Evolutionary conservation across 2,888 invertebrate species (phyloP).

Genomic region (Allacma fusca): DNA sequence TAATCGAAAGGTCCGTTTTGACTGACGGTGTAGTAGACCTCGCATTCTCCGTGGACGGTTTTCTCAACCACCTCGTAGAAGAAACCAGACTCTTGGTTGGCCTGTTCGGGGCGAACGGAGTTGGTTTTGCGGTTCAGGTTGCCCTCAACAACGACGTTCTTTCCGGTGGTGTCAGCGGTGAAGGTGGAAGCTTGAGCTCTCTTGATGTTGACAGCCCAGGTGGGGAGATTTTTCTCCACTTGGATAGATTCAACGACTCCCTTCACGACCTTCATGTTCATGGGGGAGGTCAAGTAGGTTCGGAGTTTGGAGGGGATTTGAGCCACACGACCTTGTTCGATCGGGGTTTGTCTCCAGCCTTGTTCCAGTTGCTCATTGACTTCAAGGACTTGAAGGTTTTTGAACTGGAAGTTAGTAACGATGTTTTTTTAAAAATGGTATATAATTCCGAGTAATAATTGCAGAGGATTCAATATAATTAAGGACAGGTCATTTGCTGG

Average conservation of each 20-base stretch:
- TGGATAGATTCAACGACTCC: slow-evolving; percentile 60
- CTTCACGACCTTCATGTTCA: slow-evolving; percentile 53
- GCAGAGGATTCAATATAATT: too few species aligned
- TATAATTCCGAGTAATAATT: too few species aligned
- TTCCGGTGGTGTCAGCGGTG: slow-evolving; percentile 55
- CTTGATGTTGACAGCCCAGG: slow-evolving; percentile 65
- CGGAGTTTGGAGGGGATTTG: slow-evolving; percentile 48
- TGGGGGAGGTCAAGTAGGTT: slow-evolving; percentile 56
- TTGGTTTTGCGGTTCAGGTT: slow-evolving; percentile 44
- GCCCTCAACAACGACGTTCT: slow-evolving; percentile 51
- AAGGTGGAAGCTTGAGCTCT: slow-evolving; percentile 62
- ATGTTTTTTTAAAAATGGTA: too few species aligned
- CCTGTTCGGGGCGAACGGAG: slow-evolving; percentile 50
- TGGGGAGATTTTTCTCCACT: slow-evolving; percentile 62
- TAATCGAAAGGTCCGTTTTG: slow-evolving; percentile 53
- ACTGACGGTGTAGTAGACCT: slow-evolving; percentile 62
- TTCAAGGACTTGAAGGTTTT: not conserved
- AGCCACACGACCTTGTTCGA: slow-evolving; percentile 44
- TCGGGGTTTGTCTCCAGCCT: slow-evolving; percentile 51
- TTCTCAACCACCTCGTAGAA: slow-evolving; percentile 62
- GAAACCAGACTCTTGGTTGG: slow-evolving; percentile 56
- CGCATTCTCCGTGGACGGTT: slow-evolving; percentile 63
- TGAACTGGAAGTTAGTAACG: not conserved
- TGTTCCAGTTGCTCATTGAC: slow-evolving; percentile 44
- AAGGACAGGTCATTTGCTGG: too few species aligned